These are phyloP conservation scores for Drosophila ochracea DNA, from an alignment of 2,888 invertebrate genomes.

Conservation along the genomic window DNA sequence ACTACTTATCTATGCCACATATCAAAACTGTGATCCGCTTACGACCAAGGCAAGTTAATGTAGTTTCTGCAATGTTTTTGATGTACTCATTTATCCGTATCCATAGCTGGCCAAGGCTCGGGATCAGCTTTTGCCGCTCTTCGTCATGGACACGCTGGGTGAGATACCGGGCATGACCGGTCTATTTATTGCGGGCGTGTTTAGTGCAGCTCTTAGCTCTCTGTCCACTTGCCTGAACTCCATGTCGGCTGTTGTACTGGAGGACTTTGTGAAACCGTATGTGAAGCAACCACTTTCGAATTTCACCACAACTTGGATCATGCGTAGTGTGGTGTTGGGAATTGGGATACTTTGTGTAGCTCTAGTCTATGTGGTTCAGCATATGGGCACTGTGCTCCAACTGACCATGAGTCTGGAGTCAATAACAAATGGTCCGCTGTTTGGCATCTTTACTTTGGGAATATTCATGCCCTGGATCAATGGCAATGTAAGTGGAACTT, in stretches of 20 bases:
- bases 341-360: constrained; percentile 89
- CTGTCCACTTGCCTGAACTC: constrained; percentile 92
- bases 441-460: constrained; percentile 89
- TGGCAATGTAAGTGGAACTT: constrained; percentile 86
- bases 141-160: constrained; percentile 93
- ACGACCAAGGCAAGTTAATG: constrained; percentile 86
- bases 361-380: constrained; percentile 90
- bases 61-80: neutral
- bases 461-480: constrained; percentile 90
- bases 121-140: constrained; percentile 92
- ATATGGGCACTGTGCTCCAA: constrained; percentile 90
- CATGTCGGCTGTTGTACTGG: constrained; percentile 91
- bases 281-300: constrained; percentile 87
- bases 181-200: constrained; percentile 94
- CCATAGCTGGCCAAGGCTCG: constrained; percentile 88
- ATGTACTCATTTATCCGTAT: constrained; percentile 8
- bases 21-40: constrained; percentile 88
- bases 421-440: constrained; percentile 89
- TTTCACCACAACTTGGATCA: constrained; percentile 87
- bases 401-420: constrained; percentile 89
- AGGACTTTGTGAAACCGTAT: constrained; percentile 90
- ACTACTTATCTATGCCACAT: constrained; percentile 88
- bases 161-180: constrained; percentile 93
- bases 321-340: constrained; percentile 90
- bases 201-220: constrained; percentile 94